Percentiles rank a stretch among this genome's conserved stretches.
Conservation (phyloP, 2,113 vertebrate genomes). For the Chaenogobius annularis region DNA sequence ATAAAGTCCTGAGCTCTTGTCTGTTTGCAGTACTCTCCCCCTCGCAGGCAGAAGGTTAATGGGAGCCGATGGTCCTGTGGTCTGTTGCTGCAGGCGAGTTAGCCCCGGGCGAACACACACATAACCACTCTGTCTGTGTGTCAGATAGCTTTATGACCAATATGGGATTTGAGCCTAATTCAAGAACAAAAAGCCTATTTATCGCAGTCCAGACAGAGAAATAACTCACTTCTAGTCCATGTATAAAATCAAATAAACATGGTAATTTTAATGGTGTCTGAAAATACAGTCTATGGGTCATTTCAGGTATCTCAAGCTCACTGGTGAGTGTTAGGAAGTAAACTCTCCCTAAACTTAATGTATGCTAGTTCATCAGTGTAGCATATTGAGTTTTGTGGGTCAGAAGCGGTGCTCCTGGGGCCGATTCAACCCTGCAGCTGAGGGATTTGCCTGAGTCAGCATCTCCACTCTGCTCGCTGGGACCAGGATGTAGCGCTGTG, state of each 20-base stretch:
- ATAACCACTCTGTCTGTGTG: slow-evolving; percentile 47
- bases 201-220: slow-evolving; percentile 5
- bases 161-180: slow-evolving; percentile 33
- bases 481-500: slow-evolving; percentile 61
- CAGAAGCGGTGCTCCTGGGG: slow-evolving; percentile 67
- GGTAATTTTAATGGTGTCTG: slow-evolving; percentile 28
- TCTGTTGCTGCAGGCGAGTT: slow-evolving; percentile 53
- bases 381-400: slow-evolving; percentile 64
- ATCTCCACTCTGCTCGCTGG: slow-evolving; percentile 62
- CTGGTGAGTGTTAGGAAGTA: slow-evolving; percentile 15
- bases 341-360: slow-evolving; percentile 51
- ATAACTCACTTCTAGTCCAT: slow-evolving; percentile 5
- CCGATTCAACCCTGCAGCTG: slow-evolving; percentile 71
- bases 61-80: slow-evolving; percentile 58
- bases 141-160: slow-evolving; percentile 32
- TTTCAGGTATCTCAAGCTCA: slow-evolving; percentile 13
- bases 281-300: slow-evolving; percentile 27
- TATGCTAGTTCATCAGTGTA: slow-evolving; percentile 38
- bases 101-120: slow-evolving; percentile 50
- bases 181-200: slow-evolving; percentile 42
- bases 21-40: slow-evolving; percentile 55
- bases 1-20: slow-evolving; percentile 65
- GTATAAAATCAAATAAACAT: slow-evolving; percentile 23
- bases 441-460: slow-evolving; percentile 72
- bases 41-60: slow-evolving; percentile 62